Evolutionary conservation across 2,888 invertebrate genomes (phyloP).

Genomic region (Pollenia amentaria): DNA sequence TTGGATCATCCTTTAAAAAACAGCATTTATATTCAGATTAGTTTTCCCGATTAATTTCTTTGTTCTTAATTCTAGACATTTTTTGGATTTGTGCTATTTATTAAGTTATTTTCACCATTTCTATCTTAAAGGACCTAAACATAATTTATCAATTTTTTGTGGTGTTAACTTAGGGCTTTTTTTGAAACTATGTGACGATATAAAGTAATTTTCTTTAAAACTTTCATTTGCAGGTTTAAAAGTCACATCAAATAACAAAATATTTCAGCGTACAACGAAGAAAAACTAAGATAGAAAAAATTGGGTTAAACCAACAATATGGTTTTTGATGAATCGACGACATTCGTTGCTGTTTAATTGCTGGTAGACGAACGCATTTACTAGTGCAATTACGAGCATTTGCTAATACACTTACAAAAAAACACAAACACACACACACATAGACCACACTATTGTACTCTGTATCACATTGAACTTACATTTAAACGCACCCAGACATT

Average conservation of each 20-base stretch:
- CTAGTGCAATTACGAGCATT: conserved; percentile 31
- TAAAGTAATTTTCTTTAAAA: not conserved
- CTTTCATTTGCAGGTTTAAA: not conserved
- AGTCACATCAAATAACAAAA: not conserved
- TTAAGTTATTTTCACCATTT: too few relatives aligned
- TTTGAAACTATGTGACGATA: too few relatives aligned
- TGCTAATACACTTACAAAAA: conserved; percentile 25
- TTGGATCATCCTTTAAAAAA: too few relatives aligned
- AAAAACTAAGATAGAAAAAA: not conserved
- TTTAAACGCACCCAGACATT: not conserved
- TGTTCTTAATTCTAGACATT: too few relatives aligned
- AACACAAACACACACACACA: not conserved
- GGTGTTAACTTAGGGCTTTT: too few relatives aligned
- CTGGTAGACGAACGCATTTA: conserved; percentile 25
- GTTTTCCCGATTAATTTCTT: too few relatives aligned
- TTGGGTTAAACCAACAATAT: conserved; percentile 28
- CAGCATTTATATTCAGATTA: too few relatives aligned
- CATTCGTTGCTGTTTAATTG: conserved; percentile 50
- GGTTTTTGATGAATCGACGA: conserved; percentile 44
- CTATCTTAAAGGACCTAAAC: too few relatives aligned
- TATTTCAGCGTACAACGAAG: not conserved
- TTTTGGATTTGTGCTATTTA: too few relatives aligned
- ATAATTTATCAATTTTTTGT: too few relatives aligned
- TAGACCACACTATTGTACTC: not conserved
- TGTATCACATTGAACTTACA: not conserved